Conservation (phyloP, 2,113 vertebrate genomes). For the Sylvia atricapilla region DNA sequence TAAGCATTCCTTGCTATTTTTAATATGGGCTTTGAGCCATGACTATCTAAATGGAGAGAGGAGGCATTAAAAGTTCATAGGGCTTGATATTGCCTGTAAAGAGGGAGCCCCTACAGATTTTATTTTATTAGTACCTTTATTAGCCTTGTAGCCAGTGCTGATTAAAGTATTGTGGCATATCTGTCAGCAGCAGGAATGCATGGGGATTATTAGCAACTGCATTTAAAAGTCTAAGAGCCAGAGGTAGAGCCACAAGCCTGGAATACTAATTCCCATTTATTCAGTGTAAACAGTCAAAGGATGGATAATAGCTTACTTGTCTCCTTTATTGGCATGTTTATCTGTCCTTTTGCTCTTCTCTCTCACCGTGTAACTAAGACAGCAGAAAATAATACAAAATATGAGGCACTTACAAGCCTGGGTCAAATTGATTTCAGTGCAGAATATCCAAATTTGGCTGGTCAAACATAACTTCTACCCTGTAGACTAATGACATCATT, state of each 20-base stretch:
- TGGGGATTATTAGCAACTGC: constrained; percentile 71
- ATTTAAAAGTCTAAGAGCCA: constrained; percentile 68
- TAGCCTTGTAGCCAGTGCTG: constrained; percentile 66
- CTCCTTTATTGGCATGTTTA: constrained; percentile 36
- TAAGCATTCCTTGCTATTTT: constrained; percentile 69
- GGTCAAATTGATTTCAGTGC: not conserved
- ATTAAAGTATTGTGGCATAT: constrained; percentile 69
- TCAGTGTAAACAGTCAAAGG: not conserved
- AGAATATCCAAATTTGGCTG: not conserved
- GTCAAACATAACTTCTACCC: not conserved
- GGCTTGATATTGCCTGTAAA: constrained; percentile 71
- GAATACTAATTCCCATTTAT: constrained; percentile 64
- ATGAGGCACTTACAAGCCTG: not conserved
- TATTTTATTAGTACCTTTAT: constrained; percentile 76
- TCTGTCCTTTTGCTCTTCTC: constrained; percentile 2
- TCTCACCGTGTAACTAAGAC: not conserved
- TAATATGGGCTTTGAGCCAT: constrained; percentile 70
- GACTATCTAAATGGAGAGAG: constrained; percentile 74
- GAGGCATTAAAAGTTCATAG: constrained; percentile 74
- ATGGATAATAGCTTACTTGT: not conserved
- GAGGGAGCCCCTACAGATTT: constrained; percentile 65
- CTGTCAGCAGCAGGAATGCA: constrained; percentile 66
- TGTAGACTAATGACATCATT: not conserved
- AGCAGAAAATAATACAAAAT: constrained; percentile 25
- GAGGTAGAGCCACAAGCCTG: constrained; percentile 44